phyloP scores from a whole-genome alignment of 2,113 vertebrate genomes.

The Empidonax alnorum region DNA sequence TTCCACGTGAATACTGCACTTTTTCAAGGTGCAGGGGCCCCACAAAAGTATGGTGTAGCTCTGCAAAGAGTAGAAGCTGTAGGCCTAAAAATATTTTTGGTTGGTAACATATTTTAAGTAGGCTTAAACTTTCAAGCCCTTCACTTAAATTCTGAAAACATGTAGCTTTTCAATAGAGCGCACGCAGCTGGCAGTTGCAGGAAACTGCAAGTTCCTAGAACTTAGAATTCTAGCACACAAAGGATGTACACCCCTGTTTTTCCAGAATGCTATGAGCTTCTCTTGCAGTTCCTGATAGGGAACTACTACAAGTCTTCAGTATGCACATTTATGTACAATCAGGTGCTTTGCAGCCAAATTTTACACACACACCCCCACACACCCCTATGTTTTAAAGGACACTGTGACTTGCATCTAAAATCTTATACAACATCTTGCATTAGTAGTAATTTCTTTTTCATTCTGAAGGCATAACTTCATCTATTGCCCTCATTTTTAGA shows the following conservation, averaged over 20 bases:
- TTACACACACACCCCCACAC: neutral
- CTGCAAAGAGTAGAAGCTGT: neutral
- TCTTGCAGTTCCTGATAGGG: neutral
- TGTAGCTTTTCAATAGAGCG: rapidly evolving
- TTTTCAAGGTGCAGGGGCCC: neutral
- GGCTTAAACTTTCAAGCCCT: neutral
- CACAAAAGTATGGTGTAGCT: neutral
- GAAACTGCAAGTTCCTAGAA: neutral
- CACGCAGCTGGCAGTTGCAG: neutral
- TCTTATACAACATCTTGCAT: neutral
- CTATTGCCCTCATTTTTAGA: neutral
- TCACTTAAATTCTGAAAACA: neutral
- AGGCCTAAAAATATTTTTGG: neutral
- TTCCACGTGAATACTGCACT: neutral
- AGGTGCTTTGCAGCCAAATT: neutral
- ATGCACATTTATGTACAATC: neutral
- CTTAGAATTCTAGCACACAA: neutral
- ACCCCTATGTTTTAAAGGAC: neutral
- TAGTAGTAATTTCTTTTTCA: neutral
- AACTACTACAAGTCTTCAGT: neutral
- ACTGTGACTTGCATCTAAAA: neutral
- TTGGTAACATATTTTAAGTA: neutral
- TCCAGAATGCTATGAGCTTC: neutral
- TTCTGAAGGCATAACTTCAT: neutral
- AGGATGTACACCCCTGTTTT: neutral